Base-by-base conservation (phyloP, 2,888 invertebrate genomes). In the Caenorhabditis becei region DNA sequence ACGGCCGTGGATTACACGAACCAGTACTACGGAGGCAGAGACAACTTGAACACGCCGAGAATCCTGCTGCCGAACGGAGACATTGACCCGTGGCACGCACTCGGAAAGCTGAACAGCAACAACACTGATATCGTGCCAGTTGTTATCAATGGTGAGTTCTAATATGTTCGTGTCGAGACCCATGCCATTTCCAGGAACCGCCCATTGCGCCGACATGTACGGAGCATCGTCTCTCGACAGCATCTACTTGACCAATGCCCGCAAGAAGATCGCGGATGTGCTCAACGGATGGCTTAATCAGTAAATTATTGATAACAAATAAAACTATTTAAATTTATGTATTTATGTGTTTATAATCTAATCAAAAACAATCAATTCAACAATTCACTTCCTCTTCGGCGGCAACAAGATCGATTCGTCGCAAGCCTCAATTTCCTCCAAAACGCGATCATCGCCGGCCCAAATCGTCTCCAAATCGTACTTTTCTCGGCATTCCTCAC, bases 151-250 rank as follows among this genome's bases (percentile, higher is more conserved):
- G 83, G 82, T 75, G 20, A 58, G 65, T 49, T 11, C n/a, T n/a
- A n/a, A n/a, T n/a, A n/a, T n/a, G n/a, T n/a, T n/a, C n/a, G n/a
- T n/a, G n/a, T n/a, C n/a, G n/a, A 24, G 7, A 23, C 20, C 16
- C 20, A 32, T 49, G n/a, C n/a, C n/a, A n/a, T n/a, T n/a, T 61
- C 23, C 49, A 82, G 85, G 86, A 61, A 86, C 86, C 75, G 86
- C 84, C 62, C 86, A 86, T 66, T 86, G 86, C 62, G 86, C 83
- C 26, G 86, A 86, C 26, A 86, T 86, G 86, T 86, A 86, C 78
- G 79, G 62, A 35, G 47, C 77, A 2, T 71, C 79, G 2, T 37
- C 72, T 0, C 44, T 49, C 4, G 81, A 81, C 41, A 65, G 51
- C n/a, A 11, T 54, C 35, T 77, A 67, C 41, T 54, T 81, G 51